These are phyloP conservation scores for Scolopax rusticola DNA, from an alignment of 2,797 vertebrate genomes.

Conservation along the genomic window DNA sequence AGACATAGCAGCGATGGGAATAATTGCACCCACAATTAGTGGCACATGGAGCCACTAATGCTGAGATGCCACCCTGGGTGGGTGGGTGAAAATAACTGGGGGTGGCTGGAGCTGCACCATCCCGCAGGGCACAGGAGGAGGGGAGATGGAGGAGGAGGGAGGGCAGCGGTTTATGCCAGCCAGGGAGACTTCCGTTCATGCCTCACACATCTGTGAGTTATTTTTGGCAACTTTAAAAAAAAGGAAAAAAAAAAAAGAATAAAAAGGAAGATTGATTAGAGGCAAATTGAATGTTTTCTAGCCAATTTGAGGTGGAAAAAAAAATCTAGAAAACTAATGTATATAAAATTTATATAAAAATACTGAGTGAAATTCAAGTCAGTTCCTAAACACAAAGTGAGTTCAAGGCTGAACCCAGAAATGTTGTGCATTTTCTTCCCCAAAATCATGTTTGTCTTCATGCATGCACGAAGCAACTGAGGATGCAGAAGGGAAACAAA, in stretches of 20 bases:
- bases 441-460: accelerated
- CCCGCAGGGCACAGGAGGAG: not conserved
- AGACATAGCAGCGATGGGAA: not conserved
- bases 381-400: not conserved
- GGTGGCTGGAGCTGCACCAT: not conserved
- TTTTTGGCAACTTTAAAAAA: not conserved
- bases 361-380: not conserved
- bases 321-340: not conserved
- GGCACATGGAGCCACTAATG: not conserved
- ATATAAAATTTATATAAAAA: not conserved
- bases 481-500: not conserved
- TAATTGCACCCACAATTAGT: not conserved
- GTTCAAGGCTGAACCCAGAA: not conserved
- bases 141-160: not conserved
- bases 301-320: not conserved
- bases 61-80: not conserved
- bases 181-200: not conserved
- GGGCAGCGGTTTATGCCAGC: not conserved
- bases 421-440: accelerated
- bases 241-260: not conserved
- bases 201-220: not conserved
- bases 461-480: accelerated
- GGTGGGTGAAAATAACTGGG: not conserved
- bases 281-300: not conserved
- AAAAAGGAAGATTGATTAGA: not conserved